Conservation (phyloP, 2,888 invertebrate species). For the Eutolmus rufibarbis region DNA sequence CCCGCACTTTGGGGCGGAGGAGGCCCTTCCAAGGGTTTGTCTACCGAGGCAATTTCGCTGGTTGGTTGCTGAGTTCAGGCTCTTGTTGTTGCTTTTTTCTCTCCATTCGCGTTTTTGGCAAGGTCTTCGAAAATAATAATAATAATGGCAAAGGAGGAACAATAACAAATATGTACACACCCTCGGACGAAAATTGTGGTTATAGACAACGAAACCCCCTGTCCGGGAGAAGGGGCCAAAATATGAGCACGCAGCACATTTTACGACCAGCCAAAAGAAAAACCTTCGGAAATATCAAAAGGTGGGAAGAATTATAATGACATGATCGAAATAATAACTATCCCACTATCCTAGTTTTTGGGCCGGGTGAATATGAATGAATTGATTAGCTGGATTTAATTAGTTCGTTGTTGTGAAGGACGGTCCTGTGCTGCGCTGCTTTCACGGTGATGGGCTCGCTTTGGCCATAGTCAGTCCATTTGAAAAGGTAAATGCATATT, state of each 20-base stretch:
- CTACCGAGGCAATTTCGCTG: slow-evolving; percentile 19
- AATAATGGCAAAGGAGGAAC: slow-evolving; percentile 40
- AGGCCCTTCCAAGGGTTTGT: slow-evolving; percentile 38
- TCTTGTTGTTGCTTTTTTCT: slow-evolving; percentile 7
- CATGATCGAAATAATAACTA: slow-evolving; percentile 40
- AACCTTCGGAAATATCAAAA: slow-evolving; percentile 22
- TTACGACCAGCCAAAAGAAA: slow-evolving; percentile 31
- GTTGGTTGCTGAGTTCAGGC: neutral
- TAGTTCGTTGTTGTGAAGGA: slow-evolving; percentile 15
- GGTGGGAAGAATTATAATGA: slow-evolving; percentile 37
- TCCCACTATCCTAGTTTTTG: slow-evolving; percentile 29
- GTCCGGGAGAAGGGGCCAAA: neutral
- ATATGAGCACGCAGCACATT: slow-evolving; percentile 44
- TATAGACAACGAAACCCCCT: slow-evolving; percentile 19
- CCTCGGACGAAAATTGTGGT: slow-evolving; percentile 40
- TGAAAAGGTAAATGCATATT: neutral
- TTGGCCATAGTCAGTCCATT: neutral
- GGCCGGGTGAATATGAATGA: slow-evolving; percentile 27
- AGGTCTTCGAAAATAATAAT: slow-evolving; percentile 36
- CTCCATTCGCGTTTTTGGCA: slow-evolving; percentile 33
- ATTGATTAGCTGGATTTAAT: slow-evolving; percentile 44
- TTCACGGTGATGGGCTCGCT: neutral
- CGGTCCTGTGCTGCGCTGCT: neutral
- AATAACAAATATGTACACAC: slow-evolving; percentile 45
- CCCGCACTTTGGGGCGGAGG: neutral